phyloP scores from a whole-genome alignment of 2,888 invertebrate genomes.

The Diaprepes abbreviatus region DNA sequence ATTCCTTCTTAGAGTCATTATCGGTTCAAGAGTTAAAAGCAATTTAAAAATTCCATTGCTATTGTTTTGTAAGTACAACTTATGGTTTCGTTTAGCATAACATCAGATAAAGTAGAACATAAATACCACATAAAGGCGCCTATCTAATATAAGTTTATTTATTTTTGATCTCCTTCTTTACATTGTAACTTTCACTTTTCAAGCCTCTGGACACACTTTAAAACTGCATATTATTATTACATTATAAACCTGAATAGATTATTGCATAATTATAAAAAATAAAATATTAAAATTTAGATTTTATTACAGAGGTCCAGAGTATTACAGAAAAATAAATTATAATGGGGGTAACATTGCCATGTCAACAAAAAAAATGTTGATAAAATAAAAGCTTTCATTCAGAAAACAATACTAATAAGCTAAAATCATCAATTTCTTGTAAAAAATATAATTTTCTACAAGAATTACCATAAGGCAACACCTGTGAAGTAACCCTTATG shows the following conservation, averaged over 20 bases:
- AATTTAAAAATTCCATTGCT: not conserved
- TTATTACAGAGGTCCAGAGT: not conserved
- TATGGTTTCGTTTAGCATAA: not conserved
- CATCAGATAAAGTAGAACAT: conserved; percentile 15
- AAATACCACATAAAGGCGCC: conserved; percentile 7
- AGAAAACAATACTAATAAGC: not conserved
- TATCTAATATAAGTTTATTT: conserved; percentile 15
- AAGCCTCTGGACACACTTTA: conserved; percentile 15
- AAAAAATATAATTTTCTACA: not conserved
- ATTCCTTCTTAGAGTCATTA: too few relatives aligned
- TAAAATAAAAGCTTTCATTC: too few relatives aligned
- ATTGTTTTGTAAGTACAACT: not conserved
- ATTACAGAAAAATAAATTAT: not conserved
- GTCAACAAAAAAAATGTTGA: conserved; percentile 22
- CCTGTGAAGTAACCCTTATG: conserved; percentile 2
- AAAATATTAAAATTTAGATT: not conserved
- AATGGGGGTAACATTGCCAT: conserved; percentile 12
- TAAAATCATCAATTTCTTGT: not conserved
- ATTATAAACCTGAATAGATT: conserved; percentile 31
- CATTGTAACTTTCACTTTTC: conserved; percentile 42
- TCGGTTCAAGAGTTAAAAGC: too few relatives aligned
- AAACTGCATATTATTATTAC: conserved; percentile 14
- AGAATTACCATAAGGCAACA: not conserved
- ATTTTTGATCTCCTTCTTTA: conserved; percentile 16
- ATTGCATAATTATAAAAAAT: conserved; percentile 25